These are phyloP conservation scores for Bothrops jararaca DNA, from an alignment of 2,113 vertebrate genomes.

Conservation along the genomic window DNA sequence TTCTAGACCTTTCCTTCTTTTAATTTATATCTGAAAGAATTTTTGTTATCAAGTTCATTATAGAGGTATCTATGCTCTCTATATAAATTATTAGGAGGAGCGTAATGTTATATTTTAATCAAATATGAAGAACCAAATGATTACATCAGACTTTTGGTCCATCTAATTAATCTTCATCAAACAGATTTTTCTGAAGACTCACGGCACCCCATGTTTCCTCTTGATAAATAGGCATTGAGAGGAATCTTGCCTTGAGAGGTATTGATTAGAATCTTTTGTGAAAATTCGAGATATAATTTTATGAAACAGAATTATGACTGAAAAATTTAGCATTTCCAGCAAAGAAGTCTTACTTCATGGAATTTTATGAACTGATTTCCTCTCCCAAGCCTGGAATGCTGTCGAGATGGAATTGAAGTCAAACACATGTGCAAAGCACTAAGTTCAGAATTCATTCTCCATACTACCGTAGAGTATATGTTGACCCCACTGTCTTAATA, in stretches of 20 bases:
- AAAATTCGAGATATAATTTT: background rate
- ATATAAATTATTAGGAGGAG: background rate
- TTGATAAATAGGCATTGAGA: background rate
- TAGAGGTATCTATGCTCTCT: background rate
- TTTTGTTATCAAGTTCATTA: background rate
- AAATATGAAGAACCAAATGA: background rate
- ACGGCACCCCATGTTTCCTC: background rate
- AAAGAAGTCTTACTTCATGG: background rate
- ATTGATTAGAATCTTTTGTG: background rate
- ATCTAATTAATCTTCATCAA: background rate
- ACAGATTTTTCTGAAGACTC: background rate
- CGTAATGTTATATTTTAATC: background rate
- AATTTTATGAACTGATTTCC: background rate
- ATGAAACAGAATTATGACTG: background rate
- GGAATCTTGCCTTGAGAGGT: background rate
- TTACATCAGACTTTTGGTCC: background rate
- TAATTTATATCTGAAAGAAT: background rate
- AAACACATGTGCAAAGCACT: background rate
- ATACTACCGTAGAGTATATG: background rate
- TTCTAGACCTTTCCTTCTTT: background rate
- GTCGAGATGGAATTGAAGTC: background rate
- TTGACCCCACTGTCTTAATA: background rate
- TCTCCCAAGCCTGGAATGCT: background rate
- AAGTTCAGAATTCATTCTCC: background rate
- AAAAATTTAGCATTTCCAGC: background rate